A percentile compares a stretch with the other conserved stretches of the same genome.
Evolutionary conservation across 2,113 vertebrate genomes (phyloP).

Genomic region (Odocoileus hemionus): DNA sequence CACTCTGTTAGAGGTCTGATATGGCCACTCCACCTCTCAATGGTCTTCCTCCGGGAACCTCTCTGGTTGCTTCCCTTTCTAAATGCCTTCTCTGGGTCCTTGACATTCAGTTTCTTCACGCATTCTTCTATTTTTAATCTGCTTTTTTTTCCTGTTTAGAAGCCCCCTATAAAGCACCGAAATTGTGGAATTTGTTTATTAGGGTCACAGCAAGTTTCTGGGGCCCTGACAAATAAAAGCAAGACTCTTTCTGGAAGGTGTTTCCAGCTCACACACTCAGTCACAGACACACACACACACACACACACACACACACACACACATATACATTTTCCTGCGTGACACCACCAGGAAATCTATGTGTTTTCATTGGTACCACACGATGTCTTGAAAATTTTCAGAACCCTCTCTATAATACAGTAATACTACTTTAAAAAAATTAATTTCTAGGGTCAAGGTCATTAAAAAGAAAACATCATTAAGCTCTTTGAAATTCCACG

Average conservation of each 20-base stretch:
- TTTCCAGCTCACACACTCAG: neutral
- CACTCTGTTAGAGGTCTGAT: neutral
- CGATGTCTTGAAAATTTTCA: slow-evolving; percentile 66
- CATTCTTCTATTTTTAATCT: neutral
- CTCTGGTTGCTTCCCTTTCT: neutral
- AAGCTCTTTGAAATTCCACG: slow-evolving; percentile 71
- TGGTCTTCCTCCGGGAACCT: neutral
- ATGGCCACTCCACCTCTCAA: rapidly evolving
- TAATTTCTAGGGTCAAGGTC: slow-evolving; percentile 63
- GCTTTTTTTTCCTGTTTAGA: neutral
- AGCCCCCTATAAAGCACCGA: neutral
- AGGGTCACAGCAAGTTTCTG: neutral
- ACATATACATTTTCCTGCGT: neutral
- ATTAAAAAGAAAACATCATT: slow-evolving; percentile 73
- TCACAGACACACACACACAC: too few species aligned
- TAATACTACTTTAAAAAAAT: slow-evolving; percentile 62
- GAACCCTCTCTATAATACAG: slow-evolving; percentile 50
- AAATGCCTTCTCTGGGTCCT: neutral
- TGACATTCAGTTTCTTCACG: neutral
- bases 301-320: neutral
- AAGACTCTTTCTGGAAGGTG: neutral
- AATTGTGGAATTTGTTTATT: neutral
- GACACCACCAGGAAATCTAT: neutral
- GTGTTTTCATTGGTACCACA: slow-evolving; percentile 36
- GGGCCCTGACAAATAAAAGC: neutral